Conservation (phyloP, 2,113 vertebrate species). For the Osmerus mordax region DNA sequence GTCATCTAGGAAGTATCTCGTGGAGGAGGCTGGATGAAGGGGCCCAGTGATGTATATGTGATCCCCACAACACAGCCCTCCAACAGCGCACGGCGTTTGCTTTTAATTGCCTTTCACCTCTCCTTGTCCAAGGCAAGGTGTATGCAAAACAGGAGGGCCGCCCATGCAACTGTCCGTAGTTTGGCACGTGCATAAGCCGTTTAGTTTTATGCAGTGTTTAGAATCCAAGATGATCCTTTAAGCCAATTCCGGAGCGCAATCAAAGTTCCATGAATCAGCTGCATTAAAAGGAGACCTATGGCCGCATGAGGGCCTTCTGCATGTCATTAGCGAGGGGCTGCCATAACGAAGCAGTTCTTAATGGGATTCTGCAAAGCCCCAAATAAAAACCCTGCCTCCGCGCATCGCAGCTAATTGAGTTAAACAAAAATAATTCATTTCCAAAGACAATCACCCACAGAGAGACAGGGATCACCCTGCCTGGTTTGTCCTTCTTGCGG, state of each 20-base stretch:
- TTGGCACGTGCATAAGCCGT: slow-evolving; percentile 51
- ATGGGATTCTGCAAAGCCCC: slow-evolving; percentile 70
- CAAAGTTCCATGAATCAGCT: slow-evolving; percentile 67
- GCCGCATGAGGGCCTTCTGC: slow-evolving; percentile 42
- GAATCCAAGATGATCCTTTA: slow-evolving; percentile 65
- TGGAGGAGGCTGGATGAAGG: background rate
- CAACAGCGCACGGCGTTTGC: background rate
- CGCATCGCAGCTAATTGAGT: slow-evolving; percentile 62
- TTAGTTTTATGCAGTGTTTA: slow-evolving; percentile 55
- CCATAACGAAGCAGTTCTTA: slow-evolving; percentile 66
- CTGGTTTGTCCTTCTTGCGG: slow-evolving; percentile 50
- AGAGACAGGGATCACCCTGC: slow-evolving; percentile 30
- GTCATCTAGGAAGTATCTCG: no score
- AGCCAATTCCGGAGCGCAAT: slow-evolving; percentile 71
- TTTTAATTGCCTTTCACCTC: slow-evolving; percentile 64
- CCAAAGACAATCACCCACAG: slow-evolving; percentile 54
- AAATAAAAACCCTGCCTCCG: slow-evolving; percentile 44
- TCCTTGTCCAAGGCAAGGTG: slow-evolving; percentile 51
- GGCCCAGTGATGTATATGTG: background rate
- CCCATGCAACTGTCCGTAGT: slow-evolving; percentile 30
- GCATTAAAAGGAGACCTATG: slow-evolving; percentile 59
- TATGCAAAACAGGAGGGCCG: slow-evolving; percentile 49
- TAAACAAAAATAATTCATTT: slow-evolving; percentile 65
- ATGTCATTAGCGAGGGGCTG: slow-evolving; percentile 58
- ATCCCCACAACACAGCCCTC: background rate